Evolutionary conservation across 2,888 invertebrate genomes (phyloP).

Genomic region (Hanleya hanleyi): DNA sequence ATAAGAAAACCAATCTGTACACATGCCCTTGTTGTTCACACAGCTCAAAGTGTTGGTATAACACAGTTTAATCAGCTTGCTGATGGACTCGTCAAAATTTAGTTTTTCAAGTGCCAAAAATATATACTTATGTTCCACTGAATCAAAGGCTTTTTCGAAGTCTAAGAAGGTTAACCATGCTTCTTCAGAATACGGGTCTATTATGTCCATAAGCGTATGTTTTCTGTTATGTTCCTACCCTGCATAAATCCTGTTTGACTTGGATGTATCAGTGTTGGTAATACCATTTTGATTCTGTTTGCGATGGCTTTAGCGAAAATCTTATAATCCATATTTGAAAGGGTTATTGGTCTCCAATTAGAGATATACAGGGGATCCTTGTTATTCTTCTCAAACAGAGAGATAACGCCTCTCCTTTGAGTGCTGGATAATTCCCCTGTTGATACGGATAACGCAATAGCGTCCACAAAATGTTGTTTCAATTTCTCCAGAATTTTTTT

Average conservation of each 20-base stretch:
- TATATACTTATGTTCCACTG: constrained; percentile 8
- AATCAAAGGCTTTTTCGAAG: constrained; percentile 18
- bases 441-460: background rate
- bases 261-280: constrained; percentile 9
- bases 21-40: constrained; percentile 4
- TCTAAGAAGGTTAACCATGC: background rate
- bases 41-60: constrained; percentile 1
- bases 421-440: background rate
- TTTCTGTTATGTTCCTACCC: constrained; percentile 8
- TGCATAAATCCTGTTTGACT: constrained; percentile 17
- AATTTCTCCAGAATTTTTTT: background rate
- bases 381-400: background rate
- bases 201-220: background rate
- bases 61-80: background rate
- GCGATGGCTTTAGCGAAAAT: constrained; percentile 1
- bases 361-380: background rate
- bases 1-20: background rate
- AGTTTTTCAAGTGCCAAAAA: background rate
- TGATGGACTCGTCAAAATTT: constrained; percentile 8
- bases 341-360: background rate
- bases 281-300: constrained; percentile 4
- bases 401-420: background rate
- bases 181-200: background rate
- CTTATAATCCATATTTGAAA: constrained; percentile 4
- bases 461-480: background rate